Evolutionary conservation across 92 coral and sea anemone species (phyloP).

Genomic region (Blastomussa wellsi): DNA sequence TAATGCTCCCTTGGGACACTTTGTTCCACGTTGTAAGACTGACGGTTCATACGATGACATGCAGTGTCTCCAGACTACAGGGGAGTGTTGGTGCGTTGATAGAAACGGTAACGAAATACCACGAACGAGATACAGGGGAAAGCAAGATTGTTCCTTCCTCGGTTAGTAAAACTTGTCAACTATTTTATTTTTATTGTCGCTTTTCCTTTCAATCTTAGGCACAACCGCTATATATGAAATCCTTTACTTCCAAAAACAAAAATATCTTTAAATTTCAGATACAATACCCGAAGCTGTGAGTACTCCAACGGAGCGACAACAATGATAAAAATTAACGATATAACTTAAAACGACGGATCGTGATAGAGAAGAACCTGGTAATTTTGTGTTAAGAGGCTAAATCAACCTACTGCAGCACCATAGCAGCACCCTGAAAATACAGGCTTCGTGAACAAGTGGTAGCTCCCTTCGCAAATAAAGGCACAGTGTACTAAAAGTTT

Average conservation of each 20-base stretch:
- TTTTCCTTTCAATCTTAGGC: no score
- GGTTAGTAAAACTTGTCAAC: constrained; percentile 43
- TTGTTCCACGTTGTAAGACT: constrained; percentile 58
- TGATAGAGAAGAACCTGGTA: background rate
- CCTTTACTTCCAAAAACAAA: no score
- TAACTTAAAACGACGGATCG: no score
- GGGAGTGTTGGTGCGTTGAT: constrained; percentile 88
- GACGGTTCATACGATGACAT: constrained; percentile 68
- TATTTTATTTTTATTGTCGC: background rate
- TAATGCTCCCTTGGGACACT: constrained; percentile 40
- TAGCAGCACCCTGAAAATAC: background rate
- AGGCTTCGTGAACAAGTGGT: background rate
- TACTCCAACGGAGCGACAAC: no score
- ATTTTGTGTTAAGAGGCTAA: no score
- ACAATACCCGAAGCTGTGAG: no score
- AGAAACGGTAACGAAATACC: constrained; percentile 74
- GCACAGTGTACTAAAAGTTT: no score
- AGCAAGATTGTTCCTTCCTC: constrained; percentile 63
- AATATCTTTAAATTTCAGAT: no score
- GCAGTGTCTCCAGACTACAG: constrained; percentile 69
- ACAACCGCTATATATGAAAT: no score
- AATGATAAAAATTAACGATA: no score
- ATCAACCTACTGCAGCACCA: background rate
- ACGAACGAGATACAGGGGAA: constrained; percentile 56
- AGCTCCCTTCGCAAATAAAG: background rate